These are phyloP conservation scores for Saguinus imperator DNA, from an alignment of 2,113 vertebrate species.

Conservation along the genomic window DNA sequence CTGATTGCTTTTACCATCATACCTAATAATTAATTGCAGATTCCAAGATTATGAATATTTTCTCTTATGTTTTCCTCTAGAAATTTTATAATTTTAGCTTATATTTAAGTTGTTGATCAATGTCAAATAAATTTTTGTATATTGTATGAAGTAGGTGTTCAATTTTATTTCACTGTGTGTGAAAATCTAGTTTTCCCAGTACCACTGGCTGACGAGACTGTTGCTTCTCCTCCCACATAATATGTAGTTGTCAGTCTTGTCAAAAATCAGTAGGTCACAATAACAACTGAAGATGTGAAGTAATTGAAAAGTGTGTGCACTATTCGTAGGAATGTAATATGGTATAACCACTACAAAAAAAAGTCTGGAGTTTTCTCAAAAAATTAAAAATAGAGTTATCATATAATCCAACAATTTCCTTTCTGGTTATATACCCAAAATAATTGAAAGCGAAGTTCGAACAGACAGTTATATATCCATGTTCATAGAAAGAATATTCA, in stretches of 20 bases:
- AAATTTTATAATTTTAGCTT: neutral
- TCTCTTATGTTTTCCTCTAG: neutral
- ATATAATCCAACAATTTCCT: neutral
- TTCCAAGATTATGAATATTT: neutral
- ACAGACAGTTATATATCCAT: neutral
- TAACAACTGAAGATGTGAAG: neutral
- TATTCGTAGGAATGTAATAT: neutral
- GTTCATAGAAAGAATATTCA: neutral
- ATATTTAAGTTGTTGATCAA: neutral
- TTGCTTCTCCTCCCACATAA: neutral
- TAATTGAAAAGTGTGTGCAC: neutral
- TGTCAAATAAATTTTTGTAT: neutral
- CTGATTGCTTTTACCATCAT: neutral
- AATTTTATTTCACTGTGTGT: neutral
- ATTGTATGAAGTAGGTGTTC: neutral
- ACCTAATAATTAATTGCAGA: neutral
- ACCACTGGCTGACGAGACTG: neutral
- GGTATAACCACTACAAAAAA: neutral
- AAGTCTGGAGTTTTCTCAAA: neutral
- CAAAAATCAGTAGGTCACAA: neutral
- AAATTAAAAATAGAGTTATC: neutral
- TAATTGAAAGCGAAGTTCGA: neutral
- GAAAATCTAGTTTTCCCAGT: neutral
- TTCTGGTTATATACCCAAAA: neutral
- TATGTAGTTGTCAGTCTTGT: neutral